Conservation (phyloP, 1,140 invertebrate genomes). For the Charaxes varanes region DNA sequence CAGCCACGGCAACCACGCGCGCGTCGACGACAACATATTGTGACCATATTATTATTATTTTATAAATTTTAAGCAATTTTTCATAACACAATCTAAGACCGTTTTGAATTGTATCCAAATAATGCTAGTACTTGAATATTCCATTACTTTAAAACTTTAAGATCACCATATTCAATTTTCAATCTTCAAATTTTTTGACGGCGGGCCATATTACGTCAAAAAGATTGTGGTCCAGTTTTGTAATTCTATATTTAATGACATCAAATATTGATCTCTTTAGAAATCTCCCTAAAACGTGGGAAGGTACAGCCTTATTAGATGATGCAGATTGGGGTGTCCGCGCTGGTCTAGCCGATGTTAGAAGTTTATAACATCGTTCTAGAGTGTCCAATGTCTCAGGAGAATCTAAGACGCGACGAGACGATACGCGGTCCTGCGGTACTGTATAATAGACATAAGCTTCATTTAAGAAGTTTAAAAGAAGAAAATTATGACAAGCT, state of each 20-base stretch:
- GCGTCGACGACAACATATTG: constrained; percentile 59
- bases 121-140: too few relatives aligned
- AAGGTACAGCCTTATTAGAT: constrained; percentile 75
- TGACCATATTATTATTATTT: too few relatives aligned
- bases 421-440: constrained; percentile 80
- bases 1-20: constrained; percentile 59
- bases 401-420: constrained; percentile 79
- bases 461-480: too few relatives aligned
- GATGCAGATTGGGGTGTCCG: constrained; percentile 74
- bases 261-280: constrained; percentile 81
- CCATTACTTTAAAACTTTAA: too few relatives aligned
- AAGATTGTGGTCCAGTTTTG: constrained; percentile 84
- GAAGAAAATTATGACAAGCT: too few relatives aligned
- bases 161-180: too few relatives aligned
- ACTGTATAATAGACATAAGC: constrained; percentile 50
- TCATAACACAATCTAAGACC: too few relatives aligned
- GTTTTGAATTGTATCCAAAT: too few relatives aligned
- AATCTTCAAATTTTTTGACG: constrained; percentile 83
- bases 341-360: constrained; percentile 74
- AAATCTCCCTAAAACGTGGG: constrained; percentile 78
- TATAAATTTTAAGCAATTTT: too few relatives aligned
- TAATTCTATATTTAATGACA: constrained; percentile 79
- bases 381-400: constrained; percentile 80
- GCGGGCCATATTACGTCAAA: constrained; percentile 89
- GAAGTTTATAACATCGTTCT: constrained; percentile 82